These are phyloP conservation scores for Caenorhabditis virilis DNA, from an alignment of 2,888 invertebrate species.

Conservation along the genomic window DNA sequence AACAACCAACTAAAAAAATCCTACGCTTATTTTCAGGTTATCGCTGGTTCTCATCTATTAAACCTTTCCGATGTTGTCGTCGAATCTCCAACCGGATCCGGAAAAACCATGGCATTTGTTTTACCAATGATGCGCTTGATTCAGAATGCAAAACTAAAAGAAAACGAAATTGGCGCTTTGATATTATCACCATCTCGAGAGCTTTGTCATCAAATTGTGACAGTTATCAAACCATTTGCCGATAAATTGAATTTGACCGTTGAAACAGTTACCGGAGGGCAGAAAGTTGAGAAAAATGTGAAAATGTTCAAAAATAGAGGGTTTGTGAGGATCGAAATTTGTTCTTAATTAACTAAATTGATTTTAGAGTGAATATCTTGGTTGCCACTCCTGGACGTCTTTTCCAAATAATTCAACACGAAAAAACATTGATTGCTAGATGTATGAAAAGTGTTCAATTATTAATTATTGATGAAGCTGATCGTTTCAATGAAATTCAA, in stretches of 20 bases:
- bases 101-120: slow-evolving; percentile 93
- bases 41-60: slow-evolving; percentile 70
- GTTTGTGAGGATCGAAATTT: too few relatives aligned
- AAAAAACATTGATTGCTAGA: slow-evolving; percentile 36
- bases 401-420: slow-evolving; percentile 76
- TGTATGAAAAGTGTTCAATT: slow-evolving; percentile 73
- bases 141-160: slow-evolving; percentile 46
- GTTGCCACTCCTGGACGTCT: slow-evolving; percentile 93
- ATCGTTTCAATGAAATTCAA: slow-evolving; percentile 88
- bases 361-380: slow-evolving; percentile 80
- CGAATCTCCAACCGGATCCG: slow-evolving; percentile 97
- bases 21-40: slow-evolving; percentile 30
- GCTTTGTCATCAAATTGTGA: slow-evolving; percentile 85
- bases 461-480: slow-evolving; percentile 93
- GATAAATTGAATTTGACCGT: slow-evolving; percentile 39
- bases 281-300: slow-evolving; percentile 40
- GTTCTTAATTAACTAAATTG: too few relatives aligned
- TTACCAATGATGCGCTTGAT: slow-evolving; percentile 86
- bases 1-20: not conserved
- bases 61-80: slow-evolving; percentile 93
- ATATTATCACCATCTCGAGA: slow-evolving; percentile 95
- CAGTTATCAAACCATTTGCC: slow-evolving; percentile 49
- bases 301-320: slow-evolving; percentile 53
- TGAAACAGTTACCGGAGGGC: slow-evolving; percentile 70
- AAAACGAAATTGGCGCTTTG: slow-evolving; percentile 79